Evolutionary conservation across 2,113 vertebrate species (phyloP).

Genomic region (Colaptes auratus): DNA sequence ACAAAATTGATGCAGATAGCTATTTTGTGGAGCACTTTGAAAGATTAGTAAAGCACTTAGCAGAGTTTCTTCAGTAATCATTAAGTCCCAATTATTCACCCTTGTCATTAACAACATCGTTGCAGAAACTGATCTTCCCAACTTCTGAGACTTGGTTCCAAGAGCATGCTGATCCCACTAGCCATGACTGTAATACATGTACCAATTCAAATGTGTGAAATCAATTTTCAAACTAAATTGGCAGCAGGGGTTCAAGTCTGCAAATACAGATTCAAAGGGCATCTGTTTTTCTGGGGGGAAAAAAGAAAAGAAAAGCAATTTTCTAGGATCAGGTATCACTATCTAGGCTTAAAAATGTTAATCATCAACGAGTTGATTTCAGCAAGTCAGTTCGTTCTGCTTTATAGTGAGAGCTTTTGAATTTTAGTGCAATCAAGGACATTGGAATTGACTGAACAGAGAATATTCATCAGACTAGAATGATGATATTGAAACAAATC

Average conservation of each 20-base stretch:
- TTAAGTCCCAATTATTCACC: neutral
- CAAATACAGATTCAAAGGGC: neutral
- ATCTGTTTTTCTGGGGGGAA: too few relatives aligned
- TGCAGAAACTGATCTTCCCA: neutral
- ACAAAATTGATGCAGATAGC: neutral
- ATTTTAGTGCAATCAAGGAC: neutral
- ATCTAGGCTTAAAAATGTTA: neutral
- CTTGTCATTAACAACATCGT: neutral
- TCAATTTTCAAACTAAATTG: constrained; percentile 30
- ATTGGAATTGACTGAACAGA: neutral
- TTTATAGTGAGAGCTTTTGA: neutral
- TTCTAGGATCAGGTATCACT: neutral
- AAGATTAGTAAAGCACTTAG: neutral
- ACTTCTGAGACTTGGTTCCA: neutral
- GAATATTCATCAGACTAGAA: neutral
- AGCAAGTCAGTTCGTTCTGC: neutral
- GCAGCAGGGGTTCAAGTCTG: neutral
- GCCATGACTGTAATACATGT: neutral
- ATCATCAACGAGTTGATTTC: neutral
- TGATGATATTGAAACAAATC: neutral
- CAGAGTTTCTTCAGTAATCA: neutral
- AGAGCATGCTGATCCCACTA: neutral
- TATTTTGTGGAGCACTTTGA: neutral
- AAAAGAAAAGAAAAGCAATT: constrained; percentile 17
- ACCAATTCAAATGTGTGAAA: constrained; percentile 28